A percentile compares a stretch with the other conserved stretches of the same genome.
phyloP scores from a whole-genome alignment of 2,113 vertebrate genomes.

The Candoia aspera region DNA sequence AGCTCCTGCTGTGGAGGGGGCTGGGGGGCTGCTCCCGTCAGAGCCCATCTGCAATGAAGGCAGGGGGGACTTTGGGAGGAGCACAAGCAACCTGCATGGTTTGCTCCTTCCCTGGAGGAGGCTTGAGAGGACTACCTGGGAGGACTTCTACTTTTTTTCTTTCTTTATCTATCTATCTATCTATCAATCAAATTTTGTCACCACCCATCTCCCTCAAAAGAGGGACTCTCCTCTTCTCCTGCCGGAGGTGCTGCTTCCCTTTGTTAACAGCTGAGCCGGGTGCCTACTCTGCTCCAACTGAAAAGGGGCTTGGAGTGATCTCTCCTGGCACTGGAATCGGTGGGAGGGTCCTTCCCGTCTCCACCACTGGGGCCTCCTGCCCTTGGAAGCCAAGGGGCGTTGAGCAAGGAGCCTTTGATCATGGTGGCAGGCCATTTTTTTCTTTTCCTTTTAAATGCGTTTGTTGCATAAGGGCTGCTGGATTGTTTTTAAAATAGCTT shows the following conservation, averaged over 20 bases:
- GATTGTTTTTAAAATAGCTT: slow-evolving; percentile 45
- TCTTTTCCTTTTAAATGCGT: slow-evolving; percentile 7
- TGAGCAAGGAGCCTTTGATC: slow-evolving; percentile 36
- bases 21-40: too few relatives aligned
- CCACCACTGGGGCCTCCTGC: too few relatives aligned
- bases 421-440: slow-evolving; percentile 29
- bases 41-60: too few relatives aligned
- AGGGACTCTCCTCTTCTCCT: background rate
- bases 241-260: background rate
- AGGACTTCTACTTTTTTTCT: background rate
- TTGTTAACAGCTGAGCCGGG: too few relatives aligned
- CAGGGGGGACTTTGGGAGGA: too few relatives aligned
- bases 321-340: background rate
- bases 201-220: too few relatives aligned
- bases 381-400: background rate
- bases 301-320: background rate
- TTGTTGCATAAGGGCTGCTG: slow-evolving; percentile 15
- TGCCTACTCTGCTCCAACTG: background rate
- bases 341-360: background rate
- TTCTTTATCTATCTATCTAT: too few relatives aligned
- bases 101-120: too few relatives aligned
- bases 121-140: background rate
- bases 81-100: too few relatives aligned
- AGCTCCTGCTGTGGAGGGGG: too few relatives aligned
- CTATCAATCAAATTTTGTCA: too few relatives aligned